Base-by-base conservation (phyloP, 2,113 vertebrate species). In the Xerus inauris region DNA sequence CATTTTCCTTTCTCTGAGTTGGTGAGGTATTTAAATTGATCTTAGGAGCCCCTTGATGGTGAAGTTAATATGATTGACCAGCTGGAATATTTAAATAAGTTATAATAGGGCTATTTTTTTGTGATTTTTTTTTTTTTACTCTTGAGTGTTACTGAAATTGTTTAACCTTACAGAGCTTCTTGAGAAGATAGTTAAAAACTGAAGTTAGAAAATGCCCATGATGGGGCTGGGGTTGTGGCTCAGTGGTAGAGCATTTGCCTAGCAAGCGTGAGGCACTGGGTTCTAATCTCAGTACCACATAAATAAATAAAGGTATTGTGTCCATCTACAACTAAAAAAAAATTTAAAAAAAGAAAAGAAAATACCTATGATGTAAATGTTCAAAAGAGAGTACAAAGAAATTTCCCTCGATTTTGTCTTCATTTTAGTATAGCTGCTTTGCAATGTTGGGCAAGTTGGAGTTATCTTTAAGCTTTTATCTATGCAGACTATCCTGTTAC, bases 401-500 rank as follows among this genome's bases (percentile, higher is more conserved):
- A 62, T 89, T 97, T 84, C n/a, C 13, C 32, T 69, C 24, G 2
- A 0, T 80, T 90, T 79, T 96, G 59, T 92, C 77, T 94, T 87
- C 22, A 65, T 35, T 96, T 96, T 85, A 42, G 72, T 45, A 26
- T 85, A 87, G 69, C 89, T 94, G 42, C 83, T 95, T 79, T 91
- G 72, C 13, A 35, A 22, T 91, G 49, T 82, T 3, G 82, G 76
- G 2, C 8, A 94, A 73, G 45, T 97, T 72, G 89, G 71, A 64
- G 62, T 96, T 94, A n/a, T 85, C 77, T 13, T 84, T 54, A 97
- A 85, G n/a, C 64, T 62, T 93, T 91, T 96, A 81, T 94, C 91
- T 97, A 6, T 67, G 72, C 67, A 83, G 89, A 92, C 64, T 97
- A 94, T 97, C 77, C 86, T 80, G 28, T 97, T 95, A 90, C 97